Evolutionary conservation across 2,113 vertebrate species (phyloP).

Genomic region (Zosterops hypoxanthus): DNA sequence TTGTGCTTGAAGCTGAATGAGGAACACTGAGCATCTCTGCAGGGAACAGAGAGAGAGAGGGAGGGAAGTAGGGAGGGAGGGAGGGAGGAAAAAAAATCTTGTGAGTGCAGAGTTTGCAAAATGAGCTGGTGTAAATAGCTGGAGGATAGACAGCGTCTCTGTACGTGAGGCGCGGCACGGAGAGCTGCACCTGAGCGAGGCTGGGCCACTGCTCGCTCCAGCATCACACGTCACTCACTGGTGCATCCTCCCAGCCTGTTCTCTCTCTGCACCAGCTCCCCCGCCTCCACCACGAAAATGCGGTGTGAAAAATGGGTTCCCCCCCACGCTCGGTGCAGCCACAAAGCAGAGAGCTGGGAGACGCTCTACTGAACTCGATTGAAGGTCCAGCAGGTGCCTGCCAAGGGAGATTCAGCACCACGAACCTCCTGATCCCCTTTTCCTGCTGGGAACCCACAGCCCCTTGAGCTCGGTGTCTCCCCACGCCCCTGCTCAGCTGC

Average conservation of each 20-base stretch:
- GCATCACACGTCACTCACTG: conserved; percentile 33
- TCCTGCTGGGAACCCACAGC: background rate
- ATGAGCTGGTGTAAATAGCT: conserved; percentile 73
- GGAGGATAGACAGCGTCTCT: conserved; percentile 62
- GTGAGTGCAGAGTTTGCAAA: conserved; percentile 61
- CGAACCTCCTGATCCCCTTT: background rate
- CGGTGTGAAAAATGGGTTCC: background rate
- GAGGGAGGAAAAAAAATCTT: background rate
- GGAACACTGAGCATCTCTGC: conserved; percentile 30
- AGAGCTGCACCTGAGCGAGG: conserved; percentile 68
- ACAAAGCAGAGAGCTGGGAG: background rate
- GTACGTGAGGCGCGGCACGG: conserved; percentile 69
- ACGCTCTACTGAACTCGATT: background rate
- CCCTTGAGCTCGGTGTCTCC: background rate
- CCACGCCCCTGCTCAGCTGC: background rate
- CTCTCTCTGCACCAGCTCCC: background rate
- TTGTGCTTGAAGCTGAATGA: background rate
- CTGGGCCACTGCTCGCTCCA: conserved; percentile 14
- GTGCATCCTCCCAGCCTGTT: conserved; percentile 22
- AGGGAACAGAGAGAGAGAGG: background rate
- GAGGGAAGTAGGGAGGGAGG: background rate
- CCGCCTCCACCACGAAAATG: background rate
- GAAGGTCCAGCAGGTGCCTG: background rate
- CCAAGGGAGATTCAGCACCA: background rate
- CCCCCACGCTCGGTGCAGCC: background rate